A percentile compares a stretch with the other conserved stretches of the same genome.
phyloP scores from a whole-genome alignment of 2,797 vertebrate genomes.

The Pithecia hirsuta region DNA sequence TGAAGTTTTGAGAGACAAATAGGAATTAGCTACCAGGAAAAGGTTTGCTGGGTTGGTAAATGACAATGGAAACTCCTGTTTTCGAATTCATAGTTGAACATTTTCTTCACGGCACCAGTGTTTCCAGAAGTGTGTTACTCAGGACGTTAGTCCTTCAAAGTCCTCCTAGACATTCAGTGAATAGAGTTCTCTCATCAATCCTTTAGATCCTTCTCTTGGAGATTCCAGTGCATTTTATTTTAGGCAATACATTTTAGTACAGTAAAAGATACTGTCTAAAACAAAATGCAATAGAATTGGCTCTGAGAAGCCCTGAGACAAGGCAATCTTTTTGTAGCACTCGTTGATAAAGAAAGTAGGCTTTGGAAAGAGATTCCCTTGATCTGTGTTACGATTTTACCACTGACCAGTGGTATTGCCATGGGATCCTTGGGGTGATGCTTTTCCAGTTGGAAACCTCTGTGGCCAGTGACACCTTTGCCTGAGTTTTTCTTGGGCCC shows the following conservation, averaged over 20 bases:
- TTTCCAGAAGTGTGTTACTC: neutral
- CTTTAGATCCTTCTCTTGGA: neutral
- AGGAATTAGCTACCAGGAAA: neutral
- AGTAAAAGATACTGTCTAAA: neutral
- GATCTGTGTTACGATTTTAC: neutral
- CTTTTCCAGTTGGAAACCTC: neutral
- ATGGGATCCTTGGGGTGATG: no score
- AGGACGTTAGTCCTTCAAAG: neutral
- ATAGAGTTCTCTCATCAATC: neutral
- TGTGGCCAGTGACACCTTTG: neutral
- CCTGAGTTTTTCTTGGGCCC: neutral
- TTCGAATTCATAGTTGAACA: neutral
- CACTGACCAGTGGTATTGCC: neutral
- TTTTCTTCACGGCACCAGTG: neutral
- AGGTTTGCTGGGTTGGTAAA: neutral
- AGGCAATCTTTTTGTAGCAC: neutral
- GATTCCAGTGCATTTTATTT: neutral
- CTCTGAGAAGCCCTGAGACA: neutral
- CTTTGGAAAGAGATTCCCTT: neutral
- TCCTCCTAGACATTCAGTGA: neutral
- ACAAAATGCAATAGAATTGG: no score
- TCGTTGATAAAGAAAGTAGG: neutral
- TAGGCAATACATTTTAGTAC: neutral
- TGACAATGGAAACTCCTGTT: neutral
- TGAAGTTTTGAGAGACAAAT: neutral